Base-by-base conservation (phyloP, 2,888 invertebrate genomes). In the Cheilosia grossa region DNA sequence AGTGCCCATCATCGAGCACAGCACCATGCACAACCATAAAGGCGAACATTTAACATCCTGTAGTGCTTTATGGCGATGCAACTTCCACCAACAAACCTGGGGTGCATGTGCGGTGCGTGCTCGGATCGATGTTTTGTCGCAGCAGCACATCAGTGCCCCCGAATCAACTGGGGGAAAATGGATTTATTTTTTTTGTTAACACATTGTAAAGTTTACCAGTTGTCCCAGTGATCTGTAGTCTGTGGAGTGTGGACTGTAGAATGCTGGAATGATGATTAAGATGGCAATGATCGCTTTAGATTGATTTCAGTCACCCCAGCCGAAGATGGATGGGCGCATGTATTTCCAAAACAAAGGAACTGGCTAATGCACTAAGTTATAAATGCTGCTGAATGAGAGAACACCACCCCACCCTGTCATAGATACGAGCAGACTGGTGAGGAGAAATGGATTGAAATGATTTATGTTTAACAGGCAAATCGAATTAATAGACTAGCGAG, bases 381-480 rank as follows among this genome's bases (percentile, higher is more conserved):
- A 9, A 19, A 67, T 33, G 51, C 37, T 1, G 13, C 59, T 9
- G 27, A 27, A 44, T 19, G 17, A 6, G 19, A 42, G 40, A n/a
- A n/a, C 21, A 24, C 63, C 15, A 42, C 59, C 66, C 51, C 59
- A 59, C 42, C 51, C n/a, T 40, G 53, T 37, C 19, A 19, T 21
- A 42, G 47, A 21, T 33, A 21, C 21, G 21, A 21, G 21, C 2
- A 67, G 40, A 66, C 63, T 44, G 56, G 53, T 13, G 53, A 51
- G 63, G 27, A 58, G 21, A 74, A 74, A 66, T 37, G 53, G 44
- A 75, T 27, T 72, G 61, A 75, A 59, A 72, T 85, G 86, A 86
- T 86, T 86, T 86, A 86, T 82, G 82, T 78, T 80, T 33, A 86
- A 86, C 86, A 86, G 86, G 82, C 82, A 78, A 82, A 86, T 86